Percentiles rank a stretch among this genome's conserved stretches.
These are phyloP conservation scores for Meloidogyne hapla DNA, from an alignment of 1,140 invertebrate species.

Conservation along the genomic window DNA sequence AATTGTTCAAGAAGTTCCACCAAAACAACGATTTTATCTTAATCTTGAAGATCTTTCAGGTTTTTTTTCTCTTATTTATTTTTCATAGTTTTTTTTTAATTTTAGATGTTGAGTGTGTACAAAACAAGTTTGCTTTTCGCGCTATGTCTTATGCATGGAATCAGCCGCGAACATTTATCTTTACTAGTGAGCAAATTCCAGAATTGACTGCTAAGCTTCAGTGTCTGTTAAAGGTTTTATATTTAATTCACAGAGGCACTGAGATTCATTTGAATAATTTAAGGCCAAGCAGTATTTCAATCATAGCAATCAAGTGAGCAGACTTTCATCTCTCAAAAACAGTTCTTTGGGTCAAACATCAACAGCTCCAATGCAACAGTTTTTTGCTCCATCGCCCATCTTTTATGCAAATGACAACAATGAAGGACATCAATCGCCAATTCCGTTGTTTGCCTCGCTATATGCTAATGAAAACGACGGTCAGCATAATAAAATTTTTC, in stretches of 20 bases:
- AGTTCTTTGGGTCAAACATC: constrained; percentile 25
- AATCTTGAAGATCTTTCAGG: constrained; percentile 33
- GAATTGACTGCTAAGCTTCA: constrained; percentile 31
- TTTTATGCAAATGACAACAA: constrained; percentile 13
- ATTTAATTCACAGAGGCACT: too few species aligned
- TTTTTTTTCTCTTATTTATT: background rate
- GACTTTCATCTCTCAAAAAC: constrained; percentile 22
- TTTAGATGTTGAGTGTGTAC: constrained; percentile 27
- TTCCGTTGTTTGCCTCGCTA: constrained; percentile 14
- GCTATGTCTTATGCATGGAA: constrained; percentile 37
- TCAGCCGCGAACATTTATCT: constrained; percentile 36
- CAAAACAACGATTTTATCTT: constrained; percentile 35
- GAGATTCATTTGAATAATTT: background rate
- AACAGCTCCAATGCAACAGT: constrained; percentile 11
- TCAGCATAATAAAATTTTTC: constrained; percentile 15
- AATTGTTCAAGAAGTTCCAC: constrained; percentile 38
- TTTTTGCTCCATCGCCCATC: constrained; percentile 19
- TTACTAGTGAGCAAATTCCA: constrained; percentile 38
- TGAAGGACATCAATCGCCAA: constrained; percentile 10
- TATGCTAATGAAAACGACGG: constrained; percentile 25
- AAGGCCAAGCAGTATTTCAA: constrained; percentile 32
- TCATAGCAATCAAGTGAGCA: constrained; percentile 22
- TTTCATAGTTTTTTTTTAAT: background rate
- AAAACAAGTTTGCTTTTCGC: constrained; percentile 30
- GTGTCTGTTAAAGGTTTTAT: constrained; percentile 32